These are phyloP conservation scores for Acleris sparsana DNA, from an alignment of 2,888 invertebrate species.

Conservation along the genomic window DNA sequence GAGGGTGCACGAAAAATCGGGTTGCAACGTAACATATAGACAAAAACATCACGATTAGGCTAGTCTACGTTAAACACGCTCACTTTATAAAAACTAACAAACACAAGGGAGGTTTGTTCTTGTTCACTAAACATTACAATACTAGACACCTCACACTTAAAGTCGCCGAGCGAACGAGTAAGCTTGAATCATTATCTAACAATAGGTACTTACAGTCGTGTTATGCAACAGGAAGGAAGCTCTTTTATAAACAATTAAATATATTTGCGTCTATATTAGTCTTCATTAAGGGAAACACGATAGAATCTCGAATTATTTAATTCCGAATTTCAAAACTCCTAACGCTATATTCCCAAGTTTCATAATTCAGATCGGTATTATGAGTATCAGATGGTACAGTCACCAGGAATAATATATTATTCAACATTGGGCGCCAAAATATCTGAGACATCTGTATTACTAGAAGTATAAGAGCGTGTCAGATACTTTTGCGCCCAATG, in stretches of 20 bases:
- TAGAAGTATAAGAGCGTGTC: no score
- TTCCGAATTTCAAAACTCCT: no score
- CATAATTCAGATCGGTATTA: no score
- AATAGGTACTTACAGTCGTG: conserved; percentile 31
- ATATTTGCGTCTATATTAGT: conserved; percentile 12
- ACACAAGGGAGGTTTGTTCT: conserved; percentile 37
- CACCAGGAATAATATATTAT: no score
- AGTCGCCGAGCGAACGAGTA: conserved; percentile 56
- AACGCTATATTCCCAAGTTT: no score
- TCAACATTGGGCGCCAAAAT: no score
- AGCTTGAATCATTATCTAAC: conserved; percentile 41
- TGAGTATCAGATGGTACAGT: no score
- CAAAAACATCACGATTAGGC: conserved; percentile 54
- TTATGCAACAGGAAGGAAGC: conserved; percentile 43
- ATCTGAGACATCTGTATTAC: no score
- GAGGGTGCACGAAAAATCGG: conserved; percentile 50
- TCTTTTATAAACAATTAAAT: conserved; percentile 38
- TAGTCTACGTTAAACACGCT: conserved; percentile 57
- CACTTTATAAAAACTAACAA: conserved; percentile 51
- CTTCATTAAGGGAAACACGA: conserved; percentile 2
- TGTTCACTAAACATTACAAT: conserved; percentile 39
- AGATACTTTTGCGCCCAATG: no score
- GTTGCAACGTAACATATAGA: conserved; percentile 50
- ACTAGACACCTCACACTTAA: conserved; percentile 38
- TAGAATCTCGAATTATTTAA: no score